These are phyloP conservation scores for Leptogaster cylindrica DNA, from an alignment of 2,888 invertebrate genomes.

Conservation along the genomic window DNA sequence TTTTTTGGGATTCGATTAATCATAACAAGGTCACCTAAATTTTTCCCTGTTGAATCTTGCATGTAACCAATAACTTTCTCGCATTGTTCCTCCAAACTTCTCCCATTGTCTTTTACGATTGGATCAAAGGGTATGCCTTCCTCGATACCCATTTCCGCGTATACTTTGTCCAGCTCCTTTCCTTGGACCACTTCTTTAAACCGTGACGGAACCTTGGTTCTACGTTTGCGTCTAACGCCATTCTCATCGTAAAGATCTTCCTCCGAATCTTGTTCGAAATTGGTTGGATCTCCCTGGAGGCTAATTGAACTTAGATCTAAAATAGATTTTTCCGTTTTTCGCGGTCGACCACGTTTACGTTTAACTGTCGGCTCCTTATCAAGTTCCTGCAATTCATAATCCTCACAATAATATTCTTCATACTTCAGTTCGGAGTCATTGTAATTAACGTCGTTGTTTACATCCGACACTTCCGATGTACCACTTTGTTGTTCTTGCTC, in stretches of 20 bases:
- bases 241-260: constrained; percentile 52
- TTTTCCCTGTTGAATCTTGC: constrained; percentile 67
- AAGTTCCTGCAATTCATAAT: constrained; percentile 69
- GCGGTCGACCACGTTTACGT: constrained; percentile 74
- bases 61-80: constrained; percentile 72
- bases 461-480: not conserved
- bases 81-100: constrained; percentile 47
- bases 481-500: constrained; percentile 51
- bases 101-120: constrained; percentile 50
- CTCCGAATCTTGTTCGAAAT: constrained; percentile 49
- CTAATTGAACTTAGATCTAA: constrained; percentile 48
- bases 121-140: constrained; percentile 65
- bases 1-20: constrained; percentile 55
- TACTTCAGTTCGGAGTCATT: not conserved
- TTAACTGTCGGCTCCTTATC: constrained; percentile 53
- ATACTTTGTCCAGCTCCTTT: constrained; percentile 75
- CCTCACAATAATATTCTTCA: constrained; percentile 60
- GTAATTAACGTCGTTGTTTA: not conserved
- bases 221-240: constrained; percentile 66
- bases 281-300: constrained; percentile 42
- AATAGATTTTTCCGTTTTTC: constrained; percentile 62
- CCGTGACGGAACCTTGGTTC: constrained; percentile 71
- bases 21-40: constrained; percentile 69
- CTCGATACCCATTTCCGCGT: constrained; percentile 74
- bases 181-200: constrained; percentile 72